Percentiles rank a stretch among this genome's conserved stretches.
phyloP scores from a whole-genome alignment of 2,797 vertebrate genomes.

The Caiman crocodilus region DNA sequence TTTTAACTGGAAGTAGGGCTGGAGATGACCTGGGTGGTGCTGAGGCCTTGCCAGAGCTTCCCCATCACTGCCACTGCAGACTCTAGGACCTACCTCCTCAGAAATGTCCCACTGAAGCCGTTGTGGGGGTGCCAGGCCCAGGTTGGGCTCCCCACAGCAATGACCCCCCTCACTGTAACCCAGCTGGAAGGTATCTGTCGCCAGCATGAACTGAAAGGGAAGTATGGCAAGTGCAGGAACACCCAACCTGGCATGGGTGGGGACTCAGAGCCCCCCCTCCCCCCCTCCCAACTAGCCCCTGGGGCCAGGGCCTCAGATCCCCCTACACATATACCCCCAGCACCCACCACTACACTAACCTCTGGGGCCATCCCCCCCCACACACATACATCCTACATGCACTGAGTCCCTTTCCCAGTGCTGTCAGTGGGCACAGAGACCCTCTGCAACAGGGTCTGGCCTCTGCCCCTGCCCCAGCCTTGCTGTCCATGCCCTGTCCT shows the following conservation, averaged over 20 bases:
- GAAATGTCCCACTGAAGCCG: conserved; percentile 91
- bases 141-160: conserved; percentile 87
- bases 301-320: background rate
- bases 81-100: conserved; percentile 77
- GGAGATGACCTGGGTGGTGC: too few relatives aligned
- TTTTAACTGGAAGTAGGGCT: background rate
- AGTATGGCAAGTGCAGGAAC: background rate
- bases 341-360: too few relatives aligned
- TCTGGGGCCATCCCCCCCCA: too few relatives aligned
- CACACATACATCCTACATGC: too few relatives aligned
- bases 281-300: too few relatives aligned
- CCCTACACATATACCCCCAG: too few relatives aligned
- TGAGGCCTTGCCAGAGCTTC: background rate
- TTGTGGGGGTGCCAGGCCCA: conserved; percentile 82
- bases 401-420: background rate
- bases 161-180: conserved; percentile 93
- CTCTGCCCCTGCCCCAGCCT: too few relatives aligned
- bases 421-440: too few relatives aligned
- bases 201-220: conserved; percentile 85
- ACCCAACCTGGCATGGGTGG: too few relatives aligned
- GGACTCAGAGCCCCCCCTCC: rapidly evolving
- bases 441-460: too few relatives aligned
- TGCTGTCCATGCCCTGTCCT: too few relatives aligned
- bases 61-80: too few relatives aligned
- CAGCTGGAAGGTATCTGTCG: conserved; percentile 89